A percentile compares a stretch with the other conserved stretches of the same genome.
phyloP scores from a whole-genome alignment of 2,888 invertebrate species.

The Hypena proboscidalis region DNA sequence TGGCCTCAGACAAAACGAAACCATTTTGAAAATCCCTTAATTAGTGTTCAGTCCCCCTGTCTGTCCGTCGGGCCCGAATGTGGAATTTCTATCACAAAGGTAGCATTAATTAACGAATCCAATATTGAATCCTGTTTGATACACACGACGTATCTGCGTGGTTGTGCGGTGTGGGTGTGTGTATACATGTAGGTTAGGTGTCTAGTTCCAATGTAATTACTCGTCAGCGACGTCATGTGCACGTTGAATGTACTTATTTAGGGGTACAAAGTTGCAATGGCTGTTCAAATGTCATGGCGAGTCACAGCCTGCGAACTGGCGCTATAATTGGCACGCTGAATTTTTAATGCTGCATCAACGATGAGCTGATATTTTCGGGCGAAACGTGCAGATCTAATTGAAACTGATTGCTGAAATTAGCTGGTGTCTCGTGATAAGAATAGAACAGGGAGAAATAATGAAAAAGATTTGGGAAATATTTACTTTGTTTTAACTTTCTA shows the following conservation, averaged over 20 bases:
- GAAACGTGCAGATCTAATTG: too few species aligned
- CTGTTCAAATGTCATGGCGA: constrained; percentile 25
- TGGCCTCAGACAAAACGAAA: constrained; percentile 31
- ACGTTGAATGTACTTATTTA: constrained; percentile 49
- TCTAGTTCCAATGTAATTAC: constrained; percentile 61
- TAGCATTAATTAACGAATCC: constrained; percentile 65
- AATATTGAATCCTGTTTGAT: constrained; percentile 59
- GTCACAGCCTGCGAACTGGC: constrained; percentile 17
- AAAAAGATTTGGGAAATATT: too few species aligned
- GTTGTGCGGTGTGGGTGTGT: constrained; percentile 1
- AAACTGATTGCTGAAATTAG: too few species aligned
- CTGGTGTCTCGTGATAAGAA: too few species aligned
- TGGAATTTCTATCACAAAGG: constrained; percentile 57
- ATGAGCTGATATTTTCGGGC: not conserved
- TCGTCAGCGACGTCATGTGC: constrained; percentile 60
- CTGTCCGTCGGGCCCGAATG: constrained; percentile 49
- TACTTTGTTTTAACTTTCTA: too few species aligned
- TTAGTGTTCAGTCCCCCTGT: constrained; percentile 47
- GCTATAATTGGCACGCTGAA: not conserved
- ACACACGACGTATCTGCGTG: constrained; percentile 26
- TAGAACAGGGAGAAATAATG: too few species aligned
- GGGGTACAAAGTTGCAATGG: constrained; percentile 55
- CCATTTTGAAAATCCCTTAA: constrained; percentile 49
- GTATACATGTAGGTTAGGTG: constrained; percentile 34
- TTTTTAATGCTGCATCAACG: not conserved